phyloP scores from a whole-genome alignment of 2,113 vertebrate genomes.

The Odocoileus virginianus region DNA sequence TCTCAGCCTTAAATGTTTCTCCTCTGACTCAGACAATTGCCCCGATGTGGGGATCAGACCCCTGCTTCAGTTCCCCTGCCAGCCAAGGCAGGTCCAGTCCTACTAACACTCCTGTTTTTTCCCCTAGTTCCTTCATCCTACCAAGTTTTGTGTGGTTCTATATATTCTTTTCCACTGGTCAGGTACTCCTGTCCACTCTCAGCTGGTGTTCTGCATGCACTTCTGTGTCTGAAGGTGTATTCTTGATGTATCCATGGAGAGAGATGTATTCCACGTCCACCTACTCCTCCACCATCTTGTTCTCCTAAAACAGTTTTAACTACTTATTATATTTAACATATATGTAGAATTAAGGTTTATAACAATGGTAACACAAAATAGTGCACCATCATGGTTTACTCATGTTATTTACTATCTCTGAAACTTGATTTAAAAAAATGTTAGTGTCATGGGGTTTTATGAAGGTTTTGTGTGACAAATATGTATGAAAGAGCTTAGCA shows the following conservation, averaged over 20 bases:
- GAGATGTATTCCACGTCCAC: neutral
- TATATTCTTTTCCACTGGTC: no score
- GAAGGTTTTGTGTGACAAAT: neutral
- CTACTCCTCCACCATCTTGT: neutral
- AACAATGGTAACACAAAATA: neutral
- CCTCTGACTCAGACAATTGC: neutral
- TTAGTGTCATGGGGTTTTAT: neutral
- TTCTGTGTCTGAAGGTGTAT: neutral
- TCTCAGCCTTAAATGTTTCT: neutral
- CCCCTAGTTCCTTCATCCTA: neutral
- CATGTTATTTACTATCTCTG: neutral
- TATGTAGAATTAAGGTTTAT: neutral
- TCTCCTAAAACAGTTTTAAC: neutral
- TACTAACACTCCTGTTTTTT: neutral
- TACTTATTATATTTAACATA: neutral
- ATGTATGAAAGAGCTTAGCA: neutral
- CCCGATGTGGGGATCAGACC: neutral
- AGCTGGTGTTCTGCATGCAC: neutral
- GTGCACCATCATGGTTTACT: neutral
- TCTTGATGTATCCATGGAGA: neutral
- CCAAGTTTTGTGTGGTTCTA: neutral
- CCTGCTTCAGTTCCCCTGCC: neutral
- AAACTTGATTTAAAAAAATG: slow-evolving; percentile 6
- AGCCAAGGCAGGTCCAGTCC: neutral
- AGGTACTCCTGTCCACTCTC: neutral